Evolutionary conservation across 1,140 invertebrate genomes (phyloP).

Genomic region (Aphelenchoides fujianensis): DNA sequence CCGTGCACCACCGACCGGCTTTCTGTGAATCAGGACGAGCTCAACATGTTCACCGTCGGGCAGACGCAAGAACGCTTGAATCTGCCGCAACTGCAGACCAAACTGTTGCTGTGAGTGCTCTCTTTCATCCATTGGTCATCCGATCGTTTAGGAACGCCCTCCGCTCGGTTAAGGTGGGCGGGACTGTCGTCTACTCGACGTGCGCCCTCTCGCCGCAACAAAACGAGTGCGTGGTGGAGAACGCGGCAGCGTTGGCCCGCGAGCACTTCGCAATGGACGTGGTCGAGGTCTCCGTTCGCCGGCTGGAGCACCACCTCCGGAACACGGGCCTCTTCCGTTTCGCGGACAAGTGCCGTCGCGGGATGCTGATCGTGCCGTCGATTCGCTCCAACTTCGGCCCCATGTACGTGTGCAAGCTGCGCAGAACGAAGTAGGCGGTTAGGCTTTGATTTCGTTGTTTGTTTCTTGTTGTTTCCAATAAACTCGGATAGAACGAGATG

Average conservation of each 20-base stretch:
- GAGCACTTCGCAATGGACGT: constrained; percentile 68
- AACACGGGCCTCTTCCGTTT: constrained; percentile 53
- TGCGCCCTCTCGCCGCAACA: constrained; percentile 89
- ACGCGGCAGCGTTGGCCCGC: constrained; percentile 73
- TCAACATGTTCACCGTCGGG: constrained; percentile 80
- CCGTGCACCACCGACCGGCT: constrained; percentile 92
- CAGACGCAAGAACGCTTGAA: constrained; percentile 77
- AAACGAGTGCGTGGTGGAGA: constrained; percentile 90
- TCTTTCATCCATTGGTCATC: no score
- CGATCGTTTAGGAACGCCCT: constrained; percentile 73
- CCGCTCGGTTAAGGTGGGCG: constrained; percentile 70
- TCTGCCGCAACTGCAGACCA: constrained; percentile 78
- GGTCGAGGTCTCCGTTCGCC: constrained; percentile 71
- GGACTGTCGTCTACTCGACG: constrained; percentile 88
- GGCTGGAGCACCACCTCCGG: constrained; percentile 64
- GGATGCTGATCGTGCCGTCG: constrained; percentile 79
- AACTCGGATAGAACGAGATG: no score
- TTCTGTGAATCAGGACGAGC: constrained; percentile 75
- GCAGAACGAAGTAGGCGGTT: constrained; percentile 66
- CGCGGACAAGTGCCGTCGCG: constrained; percentile 67
- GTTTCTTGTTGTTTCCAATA: no score
- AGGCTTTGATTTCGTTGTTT: no score
- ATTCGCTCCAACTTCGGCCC: constrained; percentile 84
- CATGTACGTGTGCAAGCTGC: constrained; percentile 84
- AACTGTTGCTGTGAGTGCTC: constrained; percentile 74